Percentiles rank a stretch among this genome's conserved stretches.
Evolutionary conservation across 2,797 vertebrate genomes (phyloP).

Genomic region (Phataginus tetradactyla): DNA sequence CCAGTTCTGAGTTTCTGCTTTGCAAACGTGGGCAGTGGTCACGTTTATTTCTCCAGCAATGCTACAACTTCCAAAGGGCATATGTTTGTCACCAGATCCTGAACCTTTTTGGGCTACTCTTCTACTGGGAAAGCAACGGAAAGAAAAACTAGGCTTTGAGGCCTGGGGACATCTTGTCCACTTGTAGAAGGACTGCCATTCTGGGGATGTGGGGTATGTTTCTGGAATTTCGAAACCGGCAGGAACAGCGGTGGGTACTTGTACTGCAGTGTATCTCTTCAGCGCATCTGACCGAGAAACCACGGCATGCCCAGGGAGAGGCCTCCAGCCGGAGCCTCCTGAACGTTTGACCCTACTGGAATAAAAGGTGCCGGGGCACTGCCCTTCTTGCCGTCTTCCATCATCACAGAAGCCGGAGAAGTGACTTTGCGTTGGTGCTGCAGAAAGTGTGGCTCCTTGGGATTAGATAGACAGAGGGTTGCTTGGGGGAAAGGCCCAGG

Average conservation of each 20-base stretch:
- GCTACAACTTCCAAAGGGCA: conserved; percentile 70
- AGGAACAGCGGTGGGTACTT: conserved; percentile 77
- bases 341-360: conserved; percentile 78
- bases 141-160: conserved; percentile 57
- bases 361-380: conserved; percentile 78
- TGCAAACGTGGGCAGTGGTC: conserved; percentile 65
- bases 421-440: conserved; percentile 77
- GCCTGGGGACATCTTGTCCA: conserved; percentile 70
- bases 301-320: conserved; percentile 66
- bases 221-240: conserved; percentile 80
- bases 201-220: conserved; percentile 46
- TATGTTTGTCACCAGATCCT: conserved; percentile 70
- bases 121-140: conserved; percentile 80
- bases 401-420: conserved; percentile 79
- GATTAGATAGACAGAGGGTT: conserved; percentile 70
- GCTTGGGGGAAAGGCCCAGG: conserved; percentile 76
- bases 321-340: conserved; percentile 74
- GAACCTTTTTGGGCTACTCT: conserved; percentile 72
- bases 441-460: conserved; percentile 78
- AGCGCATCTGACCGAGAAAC: conserved; percentile 66
- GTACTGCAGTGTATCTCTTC: conserved; percentile 77
- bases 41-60: conserved; percentile 69
- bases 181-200: conserved; percentile 37
- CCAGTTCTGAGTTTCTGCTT: conserved; percentile 63
- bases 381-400: conserved; percentile 75